Percentiles rank a stretch among this genome's conserved stretches.
Evolutionary conservation across 1,140 invertebrate genomes (phyloP).

Genomic region (Ceratina calcarata): DNA sequence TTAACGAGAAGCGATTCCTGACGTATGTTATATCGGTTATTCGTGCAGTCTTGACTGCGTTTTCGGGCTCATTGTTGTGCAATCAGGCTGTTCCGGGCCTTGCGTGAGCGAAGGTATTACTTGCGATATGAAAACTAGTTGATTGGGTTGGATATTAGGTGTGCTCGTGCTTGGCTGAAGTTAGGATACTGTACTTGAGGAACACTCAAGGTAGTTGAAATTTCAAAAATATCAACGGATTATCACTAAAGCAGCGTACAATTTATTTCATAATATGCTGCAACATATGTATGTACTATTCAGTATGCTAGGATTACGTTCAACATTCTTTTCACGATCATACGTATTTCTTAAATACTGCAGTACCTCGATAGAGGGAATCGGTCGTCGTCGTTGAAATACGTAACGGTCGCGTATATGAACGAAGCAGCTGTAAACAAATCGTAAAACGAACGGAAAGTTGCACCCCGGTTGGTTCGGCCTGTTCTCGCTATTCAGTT

Average conservation of each 20-base stretch:
- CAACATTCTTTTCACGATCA: no score
- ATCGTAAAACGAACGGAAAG: slow-evolving; percentile 72
- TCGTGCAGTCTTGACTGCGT: background rate
- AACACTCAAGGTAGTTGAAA: background rate
- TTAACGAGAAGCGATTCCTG: background rate
- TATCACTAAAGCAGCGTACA: no score
- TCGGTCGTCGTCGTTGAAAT: slow-evolving; percentile 50
- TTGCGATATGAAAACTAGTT: background rate
- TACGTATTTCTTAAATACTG: no score
- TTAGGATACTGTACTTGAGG: background rate
- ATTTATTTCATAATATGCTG: no score
- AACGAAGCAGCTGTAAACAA: slow-evolving; percentile 71
- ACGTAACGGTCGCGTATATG: slow-evolving; percentile 46
- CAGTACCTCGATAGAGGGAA: no score
- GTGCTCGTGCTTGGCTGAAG: background rate
- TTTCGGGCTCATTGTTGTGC: background rate
- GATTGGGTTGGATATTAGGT: background rate
- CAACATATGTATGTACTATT: no score
- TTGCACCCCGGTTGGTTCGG: slow-evolving; percentile 53
- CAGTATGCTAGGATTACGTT: no score
- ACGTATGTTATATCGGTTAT: background rate
- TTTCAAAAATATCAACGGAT: background rate
- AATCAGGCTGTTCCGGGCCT: background rate
- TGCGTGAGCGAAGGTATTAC: slow-evolving; percentile 15
- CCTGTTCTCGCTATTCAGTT: slow-evolving; percentile 61